Conservation (phyloP, 2,797 vertebrate genomes). For the Melanotaenia parkinsoni region DNA sequence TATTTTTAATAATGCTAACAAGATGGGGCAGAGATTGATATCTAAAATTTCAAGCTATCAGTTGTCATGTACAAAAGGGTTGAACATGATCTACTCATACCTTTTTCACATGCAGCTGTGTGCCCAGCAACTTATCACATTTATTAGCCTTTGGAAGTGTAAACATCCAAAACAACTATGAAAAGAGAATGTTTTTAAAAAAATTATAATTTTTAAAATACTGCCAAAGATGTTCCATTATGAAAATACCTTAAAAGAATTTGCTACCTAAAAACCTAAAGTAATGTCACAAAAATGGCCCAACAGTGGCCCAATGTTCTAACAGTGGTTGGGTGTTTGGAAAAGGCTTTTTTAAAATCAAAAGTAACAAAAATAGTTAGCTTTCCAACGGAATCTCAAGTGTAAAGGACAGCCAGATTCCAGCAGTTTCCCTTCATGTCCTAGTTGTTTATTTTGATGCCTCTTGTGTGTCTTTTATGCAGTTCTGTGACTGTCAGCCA, state of each 20-base stretch:
- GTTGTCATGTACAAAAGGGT: slow-evolving; percentile 44
- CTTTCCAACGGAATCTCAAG: slow-evolving; percentile 24
- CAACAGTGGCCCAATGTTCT: slow-evolving; percentile 15
- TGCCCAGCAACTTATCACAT: slow-evolving; percentile 38
- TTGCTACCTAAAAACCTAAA: slow-evolving; percentile 42
- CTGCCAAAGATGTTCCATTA: slow-evolving; percentile 30
- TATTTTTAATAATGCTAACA: slow-evolving; percentile 72
- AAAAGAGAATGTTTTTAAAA: slow-evolving; percentile 14
- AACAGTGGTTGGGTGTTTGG: slow-evolving; percentile 23
- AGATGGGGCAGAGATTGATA: slow-evolving; percentile 49
- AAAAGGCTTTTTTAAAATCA: background rate
- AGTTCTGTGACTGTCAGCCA: slow-evolving; percentile 11
- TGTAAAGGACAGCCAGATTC: slow-evolving; percentile 25
- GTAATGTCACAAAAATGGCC: background rate
- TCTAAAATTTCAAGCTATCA: slow-evolving; percentile 58
- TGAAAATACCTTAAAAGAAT: slow-evolving; percentile 50
- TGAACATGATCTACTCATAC: slow-evolving; percentile 49
- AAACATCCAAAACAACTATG: slow-evolving; percentile 38
- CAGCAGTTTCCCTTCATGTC: slow-evolving; percentile 29
- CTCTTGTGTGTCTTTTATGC: slow-evolving; percentile 17
- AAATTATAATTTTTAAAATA: slow-evolving; percentile 30
- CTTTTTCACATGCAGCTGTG: slow-evolving; percentile 58
- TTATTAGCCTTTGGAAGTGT: slow-evolving; percentile 58
- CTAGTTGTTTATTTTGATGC: slow-evolving; percentile 15
- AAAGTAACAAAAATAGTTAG: slow-evolving; percentile 27